These are phyloP conservation scores for Typhlomys cinereus DNA, from an alignment of 2,113 vertebrate genomes.

Conservation along the genomic window DNA sequence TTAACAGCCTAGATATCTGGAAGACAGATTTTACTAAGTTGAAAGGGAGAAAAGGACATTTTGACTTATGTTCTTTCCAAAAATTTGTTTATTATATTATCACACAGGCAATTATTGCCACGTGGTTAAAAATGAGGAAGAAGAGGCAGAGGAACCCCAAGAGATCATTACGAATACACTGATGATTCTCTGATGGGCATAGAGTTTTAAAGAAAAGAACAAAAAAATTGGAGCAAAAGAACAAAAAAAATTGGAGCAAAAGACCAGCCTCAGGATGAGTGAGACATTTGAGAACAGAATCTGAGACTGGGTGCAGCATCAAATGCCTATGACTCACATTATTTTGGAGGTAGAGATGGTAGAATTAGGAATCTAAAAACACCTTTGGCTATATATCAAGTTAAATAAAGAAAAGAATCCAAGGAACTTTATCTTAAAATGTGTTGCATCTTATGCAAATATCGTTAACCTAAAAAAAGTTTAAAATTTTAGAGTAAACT, in stretches of 20 bases:
- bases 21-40: slow-evolving; percentile 40
- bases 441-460: not conserved
- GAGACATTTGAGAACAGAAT: slow-evolving; percentile 39
- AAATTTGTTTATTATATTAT: slow-evolving; percentile 44
- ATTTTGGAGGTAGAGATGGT: not conserved
- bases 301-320: not conserved
- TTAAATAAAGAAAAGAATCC: not conserved
- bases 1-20: slow-evolving; percentile 7
- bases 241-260: too few species aligned
- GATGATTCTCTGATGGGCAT: not conserved
- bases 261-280: not conserved
- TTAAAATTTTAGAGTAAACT: not conserved
- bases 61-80: not conserved
- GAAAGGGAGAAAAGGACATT: not conserved
- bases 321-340: not conserved
- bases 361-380: not conserved
- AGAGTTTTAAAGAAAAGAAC: slow-evolving; percentile 28
- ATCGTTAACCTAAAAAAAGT: not conserved
- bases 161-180: not conserved
- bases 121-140: not conserved
- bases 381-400: not conserved
- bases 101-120: slow-evolving; percentile 1
- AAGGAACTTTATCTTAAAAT: not conserved
- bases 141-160: not conserved
- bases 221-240: too few species aligned